Evolutionary conservation across 2,888 invertebrate species (phyloP).

Genomic region (Lamellibrachia columna): DNA sequence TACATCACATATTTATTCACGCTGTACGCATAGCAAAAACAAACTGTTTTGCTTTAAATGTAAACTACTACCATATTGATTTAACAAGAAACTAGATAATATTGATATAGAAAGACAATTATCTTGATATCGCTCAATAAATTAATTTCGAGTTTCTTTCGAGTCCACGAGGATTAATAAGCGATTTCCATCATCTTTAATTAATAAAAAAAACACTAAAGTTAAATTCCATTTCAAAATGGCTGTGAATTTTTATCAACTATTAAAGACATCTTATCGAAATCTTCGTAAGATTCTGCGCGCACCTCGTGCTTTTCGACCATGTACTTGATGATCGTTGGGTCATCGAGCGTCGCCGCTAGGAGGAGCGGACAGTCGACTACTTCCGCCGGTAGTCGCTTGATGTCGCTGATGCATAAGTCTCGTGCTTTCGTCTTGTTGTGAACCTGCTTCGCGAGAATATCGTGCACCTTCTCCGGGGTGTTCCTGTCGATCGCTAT

Average conservation of each 20-base stretch:
- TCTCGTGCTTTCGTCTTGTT: constrained; percentile 40
- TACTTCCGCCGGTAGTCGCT: constrained; percentile 42
- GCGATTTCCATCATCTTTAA: too few species aligned
- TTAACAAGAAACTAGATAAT: too few species aligned
- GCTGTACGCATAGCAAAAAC: neutral
- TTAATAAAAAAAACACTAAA: neutral
- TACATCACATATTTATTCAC: neutral
- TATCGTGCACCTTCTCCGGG: constrained; percentile 42
- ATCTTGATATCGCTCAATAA: too few species aligned
- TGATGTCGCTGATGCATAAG: constrained; percentile 38
- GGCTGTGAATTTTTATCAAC: neutral
- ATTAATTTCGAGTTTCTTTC: too few species aligned
- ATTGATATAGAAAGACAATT: too few species aligned
- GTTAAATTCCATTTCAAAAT: neutral
- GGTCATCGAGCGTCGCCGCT: constrained; percentile 41
- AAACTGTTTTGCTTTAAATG: neutral
- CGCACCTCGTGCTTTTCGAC: constrained; percentile 35
- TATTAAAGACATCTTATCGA: too few species aligned
- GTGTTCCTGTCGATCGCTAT: constrained; percentile 43
- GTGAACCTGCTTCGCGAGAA: constrained; percentile 39
- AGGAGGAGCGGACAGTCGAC: constrained; percentile 43
- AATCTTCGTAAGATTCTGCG: too few species aligned
- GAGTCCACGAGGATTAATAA: neutral
- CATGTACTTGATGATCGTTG: constrained; percentile 41
- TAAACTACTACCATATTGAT: too few species aligned